These are phyloP conservation scores for Butorides virescens DNA, from an alignment of 2,113 vertebrate species.

Conservation along the genomic window DNA sequence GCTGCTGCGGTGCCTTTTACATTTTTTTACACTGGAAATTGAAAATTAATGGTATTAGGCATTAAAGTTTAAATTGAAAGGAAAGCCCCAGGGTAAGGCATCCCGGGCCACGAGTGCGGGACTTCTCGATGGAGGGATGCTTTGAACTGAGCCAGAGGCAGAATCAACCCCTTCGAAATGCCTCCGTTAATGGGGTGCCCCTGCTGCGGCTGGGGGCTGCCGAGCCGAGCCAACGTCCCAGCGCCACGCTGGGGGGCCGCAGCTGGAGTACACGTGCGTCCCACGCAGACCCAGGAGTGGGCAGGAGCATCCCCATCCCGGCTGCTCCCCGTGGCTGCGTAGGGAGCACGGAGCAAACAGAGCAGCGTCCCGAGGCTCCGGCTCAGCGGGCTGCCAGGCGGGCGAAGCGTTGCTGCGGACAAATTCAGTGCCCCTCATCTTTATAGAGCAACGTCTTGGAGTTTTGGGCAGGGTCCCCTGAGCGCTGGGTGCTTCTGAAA, in stretches of 20 bases:
- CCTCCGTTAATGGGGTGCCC: neutral
- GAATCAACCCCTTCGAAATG: neutral
- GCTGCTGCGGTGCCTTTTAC: neutral
- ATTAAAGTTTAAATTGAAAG: neutral
- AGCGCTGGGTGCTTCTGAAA: neutral
- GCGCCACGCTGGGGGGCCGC: rapidly evolving
- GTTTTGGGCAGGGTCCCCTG: neutral
- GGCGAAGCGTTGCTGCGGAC: neutral
- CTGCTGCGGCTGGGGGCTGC: neutral
- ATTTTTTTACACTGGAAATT: neutral
- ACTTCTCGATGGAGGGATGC: neutral
- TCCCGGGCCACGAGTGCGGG: rapidly evolving
- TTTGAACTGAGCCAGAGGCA: neutral
- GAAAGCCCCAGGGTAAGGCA: neutral
- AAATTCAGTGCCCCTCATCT: neutral
- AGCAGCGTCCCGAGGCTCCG: rapidly evolving
- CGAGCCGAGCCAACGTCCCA: neutral
- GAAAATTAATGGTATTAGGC: neutral
- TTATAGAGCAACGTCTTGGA: neutral
- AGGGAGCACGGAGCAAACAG: neutral
- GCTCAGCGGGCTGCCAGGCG: neutral
- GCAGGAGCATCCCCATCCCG: neutral
- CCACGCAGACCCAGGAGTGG: neutral
- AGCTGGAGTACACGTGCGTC: neutral
- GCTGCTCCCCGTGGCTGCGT: neutral